These are phyloP conservation scores for Salvelinus alpinus DNA, from an alignment of 2,113 vertebrate species.

Conservation along the genomic window DNA sequence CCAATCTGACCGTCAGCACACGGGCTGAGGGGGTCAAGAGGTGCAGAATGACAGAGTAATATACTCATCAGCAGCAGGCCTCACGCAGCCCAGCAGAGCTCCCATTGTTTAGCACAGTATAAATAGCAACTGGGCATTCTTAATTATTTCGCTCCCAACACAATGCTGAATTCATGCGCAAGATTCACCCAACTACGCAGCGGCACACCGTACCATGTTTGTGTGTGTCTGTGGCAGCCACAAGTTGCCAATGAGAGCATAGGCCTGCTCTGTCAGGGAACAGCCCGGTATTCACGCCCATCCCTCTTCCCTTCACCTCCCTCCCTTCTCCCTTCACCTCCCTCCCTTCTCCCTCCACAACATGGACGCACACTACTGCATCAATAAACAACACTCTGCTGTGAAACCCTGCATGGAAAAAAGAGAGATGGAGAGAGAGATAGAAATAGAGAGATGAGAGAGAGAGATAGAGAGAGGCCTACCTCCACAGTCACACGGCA, in stretches of 20 bases:
- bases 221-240: conserved; percentile 62
- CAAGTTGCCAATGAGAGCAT: conserved; percentile 73
- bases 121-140: conserved; percentile 64
- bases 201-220: conserved; percentile 30
- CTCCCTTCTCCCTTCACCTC: too few relatives aligned
- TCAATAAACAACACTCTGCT: conserved; percentile 42
- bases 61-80: conserved; percentile 45
- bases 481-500: conserved; percentile 51
- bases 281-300: conserved; percentile 64
- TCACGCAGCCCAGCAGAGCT: conserved; percentile 31
- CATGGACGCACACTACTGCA: conserved; percentile 26
- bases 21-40: conserved; percentile 46
- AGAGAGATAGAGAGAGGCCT: conserved; percentile 2
- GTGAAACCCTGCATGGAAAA: conserved; percentile 12
- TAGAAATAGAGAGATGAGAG: not conserved
- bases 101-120: conserved; percentile 50
- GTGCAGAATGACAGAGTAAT: conserved; percentile 51
- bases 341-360: conserved; percentile 16
- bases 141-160: conserved; percentile 63
- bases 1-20: conserved; percentile 28
- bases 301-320: not conserved
- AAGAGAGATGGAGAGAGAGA: conserved; percentile 3
- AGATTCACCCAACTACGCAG: conserved; percentile 59
- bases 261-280: conserved; percentile 68
- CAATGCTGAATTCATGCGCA: conserved; percentile 72